These are phyloP conservation scores for Pararge aegeria DNA, from an alignment of 1,140 invertebrate species.

Conservation along the genomic window DNA sequence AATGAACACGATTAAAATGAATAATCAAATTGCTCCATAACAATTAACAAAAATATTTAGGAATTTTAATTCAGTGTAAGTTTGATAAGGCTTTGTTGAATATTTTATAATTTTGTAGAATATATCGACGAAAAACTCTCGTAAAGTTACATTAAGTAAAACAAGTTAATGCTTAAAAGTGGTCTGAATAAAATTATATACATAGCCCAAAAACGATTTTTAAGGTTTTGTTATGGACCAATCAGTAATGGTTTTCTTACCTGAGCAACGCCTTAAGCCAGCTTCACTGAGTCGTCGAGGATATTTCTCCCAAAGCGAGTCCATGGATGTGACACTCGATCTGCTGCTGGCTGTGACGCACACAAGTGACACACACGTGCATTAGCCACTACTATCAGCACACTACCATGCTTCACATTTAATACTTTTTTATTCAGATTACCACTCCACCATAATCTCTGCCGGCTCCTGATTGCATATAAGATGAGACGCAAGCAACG, in stretches of 20 bases:
- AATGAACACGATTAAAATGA: conserved; percentile 35
- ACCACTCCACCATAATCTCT: background rate
- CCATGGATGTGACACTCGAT: conserved; percentile 82
- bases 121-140: background rate
- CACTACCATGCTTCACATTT: conserved; percentile 33
- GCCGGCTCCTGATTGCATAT: background rate
- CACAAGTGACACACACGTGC: conserved; percentile 72
- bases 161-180: too few relatives aligned
- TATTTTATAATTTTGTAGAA: background rate
- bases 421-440: background rate
- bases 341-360: conserved; percentile 82
- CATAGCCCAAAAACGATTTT: background rate
- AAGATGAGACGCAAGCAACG: too few relatives aligned
- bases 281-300: conserved; percentile 85
- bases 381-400: conserved; percentile 71
- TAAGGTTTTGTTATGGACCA: conserved; percentile 15
- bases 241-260: conserved; percentile 75
- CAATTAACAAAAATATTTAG: conserved; percentile 19
- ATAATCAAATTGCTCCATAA: conserved; percentile 29
- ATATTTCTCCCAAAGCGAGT: conserved; percentile 85
- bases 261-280: conserved; percentile 85
- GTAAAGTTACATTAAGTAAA: background rate
- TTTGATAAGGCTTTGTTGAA: conserved; percentile 10
- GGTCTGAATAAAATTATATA: too few relatives aligned
- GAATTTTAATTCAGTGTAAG: conserved; percentile 18